A percentile compares a stretch with the other conserved stretches of the same genome.
These are phyloP conservation scores for Potorous gilbertii DNA, from an alignment of 2,797 vertebrate species.

Conservation along the genomic window DNA sequence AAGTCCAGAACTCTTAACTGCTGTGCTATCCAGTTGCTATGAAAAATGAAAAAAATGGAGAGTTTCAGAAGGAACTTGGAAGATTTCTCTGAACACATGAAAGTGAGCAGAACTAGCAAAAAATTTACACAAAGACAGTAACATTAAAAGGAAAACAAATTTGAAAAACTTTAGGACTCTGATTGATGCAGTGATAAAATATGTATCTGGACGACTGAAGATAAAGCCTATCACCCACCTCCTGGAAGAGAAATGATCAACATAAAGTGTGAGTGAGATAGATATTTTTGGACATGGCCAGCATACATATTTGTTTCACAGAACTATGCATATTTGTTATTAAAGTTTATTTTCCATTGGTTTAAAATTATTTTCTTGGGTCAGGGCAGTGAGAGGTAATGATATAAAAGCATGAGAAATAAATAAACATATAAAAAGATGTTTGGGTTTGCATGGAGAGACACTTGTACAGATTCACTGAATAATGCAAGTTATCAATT, in stretches of 20 bases:
- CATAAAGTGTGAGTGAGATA: neutral
- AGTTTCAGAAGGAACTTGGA: neutral
- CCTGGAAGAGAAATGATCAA: neutral
- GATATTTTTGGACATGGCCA: neutral
- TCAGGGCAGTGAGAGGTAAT: no score
- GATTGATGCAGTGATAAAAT: neutral
- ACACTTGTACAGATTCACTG: neutral
- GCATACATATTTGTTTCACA: neutral
- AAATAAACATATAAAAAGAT: neutral
- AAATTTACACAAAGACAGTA: neutral
- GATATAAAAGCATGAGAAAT: neutral
- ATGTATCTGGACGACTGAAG: neutral
- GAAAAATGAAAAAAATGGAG: neutral
- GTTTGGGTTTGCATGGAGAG: neutral
- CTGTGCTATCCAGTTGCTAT: neutral
- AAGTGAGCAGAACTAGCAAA: neutral
- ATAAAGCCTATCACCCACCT: neutral
- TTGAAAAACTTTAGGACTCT: neutral
- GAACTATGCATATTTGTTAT: neutral
- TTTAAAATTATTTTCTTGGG: neutral
- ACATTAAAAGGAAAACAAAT: neutral
- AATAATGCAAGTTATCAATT: neutral
- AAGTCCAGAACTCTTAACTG: neutral
- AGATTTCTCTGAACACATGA: neutral
- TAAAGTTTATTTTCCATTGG: neutral